phyloP scores from a whole-genome alignment of 37 sponge, comb jelly and placozoan species.

The Amphimedon queenslandica region DNA sequence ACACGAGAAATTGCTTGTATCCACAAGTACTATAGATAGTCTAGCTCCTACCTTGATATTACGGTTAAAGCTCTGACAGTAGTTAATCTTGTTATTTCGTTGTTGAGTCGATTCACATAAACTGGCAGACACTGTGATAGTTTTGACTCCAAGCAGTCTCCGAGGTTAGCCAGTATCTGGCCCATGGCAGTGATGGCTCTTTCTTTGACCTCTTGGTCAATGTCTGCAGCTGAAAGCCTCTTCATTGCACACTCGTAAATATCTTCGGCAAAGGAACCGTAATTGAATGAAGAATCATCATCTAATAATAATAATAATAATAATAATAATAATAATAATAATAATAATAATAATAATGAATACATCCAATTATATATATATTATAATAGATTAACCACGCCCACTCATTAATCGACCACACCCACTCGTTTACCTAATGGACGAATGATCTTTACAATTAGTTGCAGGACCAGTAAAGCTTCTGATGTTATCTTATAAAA shows the following conservation, averaged over 20 bases:
- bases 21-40: neutral
- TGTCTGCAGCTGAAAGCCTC: conserved; percentile 90
- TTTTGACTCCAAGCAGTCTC: conserved; percentile 59
- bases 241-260: conserved; percentile 70
- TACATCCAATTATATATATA: conserved; percentile 1
- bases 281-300: conserved; percentile 7
- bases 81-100: conserved; percentile 96
- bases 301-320: neutral
- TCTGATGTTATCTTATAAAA: conserved; percentile 98
- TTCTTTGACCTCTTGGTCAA: conserved; percentile 99
- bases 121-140: conserved; percentile 83
- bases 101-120: conserved; percentile 86
- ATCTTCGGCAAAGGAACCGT: conserved; percentile 25
- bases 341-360: neutral
- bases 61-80: conserved; percentile 84
- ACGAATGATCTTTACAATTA: conserved; percentile 82
- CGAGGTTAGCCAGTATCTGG: conserved; percentile 78
- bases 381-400: neutral
- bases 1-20: conserved; percentile 9
- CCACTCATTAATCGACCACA: neutral
- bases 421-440: conserved; percentile 43
- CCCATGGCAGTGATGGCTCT: conserved; percentile 98
- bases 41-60: conserved; percentile 73
- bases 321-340: neutral
- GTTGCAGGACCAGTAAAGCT: conserved; percentile 82